Conservation (phyloP, 2,888 invertebrate species). For the Macroteleia sp. region DNA sequence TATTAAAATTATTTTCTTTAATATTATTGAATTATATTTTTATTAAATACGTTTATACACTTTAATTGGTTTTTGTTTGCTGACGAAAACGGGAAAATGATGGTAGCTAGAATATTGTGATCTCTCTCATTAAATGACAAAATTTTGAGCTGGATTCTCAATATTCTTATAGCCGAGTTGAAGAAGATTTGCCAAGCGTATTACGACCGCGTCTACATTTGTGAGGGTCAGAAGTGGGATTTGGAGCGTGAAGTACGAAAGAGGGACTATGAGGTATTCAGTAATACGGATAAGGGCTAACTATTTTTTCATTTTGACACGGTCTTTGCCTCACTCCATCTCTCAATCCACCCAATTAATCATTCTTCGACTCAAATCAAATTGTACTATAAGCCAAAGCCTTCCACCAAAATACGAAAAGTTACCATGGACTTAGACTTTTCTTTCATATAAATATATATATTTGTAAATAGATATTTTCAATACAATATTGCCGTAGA, state of each 20-base stretch:
- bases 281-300: conserved; percentile 63
- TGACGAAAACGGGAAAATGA: no score
- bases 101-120: no score
- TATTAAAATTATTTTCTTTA: no score
- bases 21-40: no score
- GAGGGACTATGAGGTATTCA: conserved; percentile 98
- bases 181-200: conserved; percentile 97
- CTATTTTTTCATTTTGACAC: conserved; percentile 35
- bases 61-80: no score
- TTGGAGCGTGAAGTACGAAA: conserved; percentile 99
- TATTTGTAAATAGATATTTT: conserved; percentile 5
- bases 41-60: no score
- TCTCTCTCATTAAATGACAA: no score
- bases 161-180: conserved; percentile 90
- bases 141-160: conserved; percentile 72
- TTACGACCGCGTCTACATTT: conserved; percentile 97
- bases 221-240: conserved; percentile 99
- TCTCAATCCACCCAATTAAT: conserved; percentile 38
- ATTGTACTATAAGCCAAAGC: conserved; percentile 34
- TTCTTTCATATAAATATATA: no score
- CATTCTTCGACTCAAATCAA: conserved; percentile 28
- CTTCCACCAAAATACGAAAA: conserved; percentile 1
- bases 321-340: conserved; percentile 22
- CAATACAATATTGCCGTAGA: conserved; percentile 7
- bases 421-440: no score